These are phyloP conservation scores for Coregonus ussuriensis DNA, from an alignment of 2,797 vertebrate genomes.

Conservation along the genomic window DNA sequence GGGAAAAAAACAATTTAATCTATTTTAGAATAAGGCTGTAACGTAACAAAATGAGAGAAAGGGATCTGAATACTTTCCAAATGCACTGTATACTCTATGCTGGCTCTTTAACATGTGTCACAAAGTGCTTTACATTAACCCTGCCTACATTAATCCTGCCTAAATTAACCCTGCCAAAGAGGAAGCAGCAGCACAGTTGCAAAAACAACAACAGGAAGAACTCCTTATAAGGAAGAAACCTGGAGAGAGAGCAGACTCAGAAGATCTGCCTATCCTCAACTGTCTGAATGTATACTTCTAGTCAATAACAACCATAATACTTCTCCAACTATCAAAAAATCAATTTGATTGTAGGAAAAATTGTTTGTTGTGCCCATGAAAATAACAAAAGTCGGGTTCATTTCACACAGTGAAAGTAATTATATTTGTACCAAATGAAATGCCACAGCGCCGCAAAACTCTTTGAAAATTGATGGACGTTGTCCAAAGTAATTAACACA, in stretches of 20 bases:
- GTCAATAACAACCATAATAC: not conserved
- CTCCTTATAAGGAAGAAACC: too few species aligned
- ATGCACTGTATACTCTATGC: too few species aligned
- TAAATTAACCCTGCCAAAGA: not conserved
- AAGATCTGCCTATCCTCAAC: not conserved
- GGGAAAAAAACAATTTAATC: too few species aligned
- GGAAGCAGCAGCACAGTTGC: not conserved
- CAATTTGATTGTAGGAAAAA: slow-evolving; percentile 20
- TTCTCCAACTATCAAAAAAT: not conserved
- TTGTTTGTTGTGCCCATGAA: slow-evolving; percentile 32
- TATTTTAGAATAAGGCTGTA: too few species aligned
- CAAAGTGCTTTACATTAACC: not conserved
- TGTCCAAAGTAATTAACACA: slow-evolving; percentile 73
- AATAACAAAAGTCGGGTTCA: slow-evolving; percentile 50
- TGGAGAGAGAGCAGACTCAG: too few species aligned
- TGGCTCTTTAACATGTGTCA: not conserved
- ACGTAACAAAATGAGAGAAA: too few species aligned
- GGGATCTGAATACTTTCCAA: too few species aligned
- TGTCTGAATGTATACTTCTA: not conserved
- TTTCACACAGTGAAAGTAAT: slow-evolving; percentile 62
- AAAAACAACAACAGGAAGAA: not conserved
- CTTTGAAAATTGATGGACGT: slow-evolving; percentile 59
- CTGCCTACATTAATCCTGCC: too few species aligned
- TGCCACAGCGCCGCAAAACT: slow-evolving; percentile 51
- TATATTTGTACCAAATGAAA: slow-evolving; percentile 65